Evolutionary conservation across 2,113 vertebrate genomes (phyloP).

Genomic region (Pachyramphus minor): DNA sequence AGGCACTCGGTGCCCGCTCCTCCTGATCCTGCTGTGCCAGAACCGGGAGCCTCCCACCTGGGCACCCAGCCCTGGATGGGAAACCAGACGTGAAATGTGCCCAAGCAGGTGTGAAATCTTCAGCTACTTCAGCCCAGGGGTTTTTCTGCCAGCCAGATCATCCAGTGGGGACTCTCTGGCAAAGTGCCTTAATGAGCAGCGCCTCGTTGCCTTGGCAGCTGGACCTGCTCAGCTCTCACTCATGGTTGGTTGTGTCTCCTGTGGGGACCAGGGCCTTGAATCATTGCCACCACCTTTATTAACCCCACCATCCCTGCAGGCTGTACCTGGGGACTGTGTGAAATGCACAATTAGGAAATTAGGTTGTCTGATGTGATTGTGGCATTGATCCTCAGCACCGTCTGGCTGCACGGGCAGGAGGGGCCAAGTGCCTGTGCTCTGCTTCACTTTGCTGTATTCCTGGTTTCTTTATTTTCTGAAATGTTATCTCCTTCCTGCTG

Average conservation of each 20-base stretch:
- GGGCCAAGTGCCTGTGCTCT: background rate
- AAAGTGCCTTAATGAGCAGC: background rate
- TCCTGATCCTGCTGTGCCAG: background rate
- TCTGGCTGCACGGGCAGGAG: background rate
- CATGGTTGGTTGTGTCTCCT: rapidly evolving
- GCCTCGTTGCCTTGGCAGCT: background rate
- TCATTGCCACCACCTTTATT: background rate
- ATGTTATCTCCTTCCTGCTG: background rate
- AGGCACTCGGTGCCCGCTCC: rapidly evolving
- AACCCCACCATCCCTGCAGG: background rate
- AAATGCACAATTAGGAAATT: background rate
- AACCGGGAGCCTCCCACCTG: background rate
- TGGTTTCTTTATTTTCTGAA: background rate
- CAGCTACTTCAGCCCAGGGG: background rate
- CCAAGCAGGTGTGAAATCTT: conserved; percentile 14
- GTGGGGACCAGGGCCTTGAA: background rate
- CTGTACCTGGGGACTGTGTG: background rate
- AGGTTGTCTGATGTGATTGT: rapidly evolving
- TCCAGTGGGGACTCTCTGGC: background rate
- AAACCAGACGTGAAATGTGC: background rate
- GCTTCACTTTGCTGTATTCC: rapidly evolving
- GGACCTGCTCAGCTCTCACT: background rate
- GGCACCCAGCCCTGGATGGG: background rate
- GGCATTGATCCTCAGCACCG: background rate
- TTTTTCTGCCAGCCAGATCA: background rate